Conservation (phyloP, 2,888 invertebrate genomes). For the Leptopilina myrica region DNA sequence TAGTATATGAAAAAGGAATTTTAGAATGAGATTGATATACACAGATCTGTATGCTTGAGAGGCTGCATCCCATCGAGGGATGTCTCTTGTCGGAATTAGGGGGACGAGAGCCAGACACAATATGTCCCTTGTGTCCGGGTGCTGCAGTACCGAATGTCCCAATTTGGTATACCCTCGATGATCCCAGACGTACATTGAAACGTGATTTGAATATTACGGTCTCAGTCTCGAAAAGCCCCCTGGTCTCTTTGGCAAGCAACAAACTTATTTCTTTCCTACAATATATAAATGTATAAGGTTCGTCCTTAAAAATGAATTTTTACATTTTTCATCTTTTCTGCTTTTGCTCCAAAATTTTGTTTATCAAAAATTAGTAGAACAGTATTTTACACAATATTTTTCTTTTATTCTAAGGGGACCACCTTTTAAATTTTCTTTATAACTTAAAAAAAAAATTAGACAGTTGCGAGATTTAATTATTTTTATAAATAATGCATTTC, state of each 20-base stretch:
- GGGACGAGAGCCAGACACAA: conserved; percentile 51
- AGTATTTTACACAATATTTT: too few species aligned
- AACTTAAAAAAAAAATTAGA: too few species aligned
- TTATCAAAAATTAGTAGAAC: too few species aligned
- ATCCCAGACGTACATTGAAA: conserved; percentile 51
- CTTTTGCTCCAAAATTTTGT: too few species aligned
- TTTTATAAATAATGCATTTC: too few species aligned
- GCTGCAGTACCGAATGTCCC: conserved; percentile 55
- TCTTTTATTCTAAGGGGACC: too few species aligned
- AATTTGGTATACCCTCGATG: conserved; percentile 56
- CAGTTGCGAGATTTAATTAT: too few species aligned
- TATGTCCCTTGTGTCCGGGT: conserved; percentile 52
- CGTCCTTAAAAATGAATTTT: neutral
- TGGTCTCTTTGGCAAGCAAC: conserved; percentile 53
- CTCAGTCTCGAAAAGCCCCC: conserved; percentile 46
- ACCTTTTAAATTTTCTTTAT: too few species aligned
- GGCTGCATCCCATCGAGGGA: conserved; percentile 40
- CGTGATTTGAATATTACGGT: conserved; percentile 62
- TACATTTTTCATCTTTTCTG: too few species aligned
- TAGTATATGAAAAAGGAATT: neutral
- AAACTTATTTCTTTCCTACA: conserved; percentile 35
- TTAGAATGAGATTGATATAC: neutral
- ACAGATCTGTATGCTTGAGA: neutral
- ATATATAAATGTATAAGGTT: neutral
- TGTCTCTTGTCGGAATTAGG: conserved; percentile 59